A percentile compares a stretch with the other conserved stretches of the same genome.
Conservation (phyloP, 2,888 invertebrate species). For the Clostera curtula region DNA sequence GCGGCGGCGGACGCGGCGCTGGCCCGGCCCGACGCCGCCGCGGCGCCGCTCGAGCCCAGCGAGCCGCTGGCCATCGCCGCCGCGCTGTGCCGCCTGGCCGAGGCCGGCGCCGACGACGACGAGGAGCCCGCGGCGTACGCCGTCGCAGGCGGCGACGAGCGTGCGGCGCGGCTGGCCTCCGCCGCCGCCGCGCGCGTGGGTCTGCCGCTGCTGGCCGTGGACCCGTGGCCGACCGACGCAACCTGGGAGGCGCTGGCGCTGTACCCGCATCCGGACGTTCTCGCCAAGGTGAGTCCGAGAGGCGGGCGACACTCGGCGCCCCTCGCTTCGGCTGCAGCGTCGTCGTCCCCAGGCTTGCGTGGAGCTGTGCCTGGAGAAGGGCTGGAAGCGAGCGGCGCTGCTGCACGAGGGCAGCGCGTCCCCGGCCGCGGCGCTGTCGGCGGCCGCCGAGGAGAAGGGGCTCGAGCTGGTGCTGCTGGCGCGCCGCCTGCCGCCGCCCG, state of each 20-base stretch:
- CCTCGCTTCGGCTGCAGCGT: not conserved
- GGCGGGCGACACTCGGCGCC: not conserved
- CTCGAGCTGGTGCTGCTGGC: slow-evolving; percentile 35
- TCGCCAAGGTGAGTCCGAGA: slow-evolving; percentile 33
- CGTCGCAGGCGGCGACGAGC: slow-evolving; percentile 21
- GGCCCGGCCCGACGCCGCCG: slow-evolving; percentile 12
- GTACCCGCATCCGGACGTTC: slow-evolving; percentile 37
- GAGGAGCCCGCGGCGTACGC: slow-evolving; percentile 19
- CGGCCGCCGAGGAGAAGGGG: slow-evolving; percentile 24
- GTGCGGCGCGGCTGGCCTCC: slow-evolving; percentile 29
- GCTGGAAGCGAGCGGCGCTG: slow-evolving; percentile 52
- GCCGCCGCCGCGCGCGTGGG: slow-evolving; percentile 45
- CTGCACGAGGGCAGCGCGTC: slow-evolving; percentile 50
- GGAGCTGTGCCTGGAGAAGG: slow-evolving; percentile 44
- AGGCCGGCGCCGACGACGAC: slow-evolving; percentile 9
- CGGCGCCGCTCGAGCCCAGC: slow-evolving; percentile 7
- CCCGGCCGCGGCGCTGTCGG: slow-evolving; percentile 29
- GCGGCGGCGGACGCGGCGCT: slow-evolving; percentile 30
- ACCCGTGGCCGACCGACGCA: slow-evolving; percentile 26
- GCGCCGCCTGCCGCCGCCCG: slow-evolving; percentile 45
- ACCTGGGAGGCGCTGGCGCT: slow-evolving; percentile 40
- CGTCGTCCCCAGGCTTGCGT: slow-evolving; percentile 31
- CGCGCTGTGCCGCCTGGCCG: slow-evolving; percentile 20
- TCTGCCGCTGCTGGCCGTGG: slow-evolving; percentile 40
- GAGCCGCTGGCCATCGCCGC: slow-evolving; percentile 22